Base-by-base conservation (phyloP, 2,888 invertebrate species). In the Beris chalybata region DNA sequence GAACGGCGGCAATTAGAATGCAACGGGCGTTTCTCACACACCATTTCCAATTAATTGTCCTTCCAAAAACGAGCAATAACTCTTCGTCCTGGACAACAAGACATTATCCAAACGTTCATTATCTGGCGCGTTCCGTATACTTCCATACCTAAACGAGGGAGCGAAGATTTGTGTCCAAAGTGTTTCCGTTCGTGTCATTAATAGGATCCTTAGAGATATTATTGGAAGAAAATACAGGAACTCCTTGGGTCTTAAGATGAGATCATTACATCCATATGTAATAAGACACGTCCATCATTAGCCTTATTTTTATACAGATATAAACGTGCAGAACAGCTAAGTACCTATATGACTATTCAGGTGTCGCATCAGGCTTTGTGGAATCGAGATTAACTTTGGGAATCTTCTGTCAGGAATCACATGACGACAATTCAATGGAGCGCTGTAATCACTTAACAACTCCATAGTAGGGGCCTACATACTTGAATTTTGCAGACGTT, bases 41-140 rank as follows among this genome's bases (percentile, higher is more conserved):
- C 70, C 68, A 71, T 70, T 70, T 72, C 74, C 74, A 75, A 75
- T 75, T 75, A 75, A 75, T 73, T 71, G 71, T 71, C 70, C 67
- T 52, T 53, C 38, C 38, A 70, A 72, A 22, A 73, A 72, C 71
- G 69, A 67, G 71, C 73, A 71, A 72, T 73, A 73, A 73, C 72
- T 73, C 71, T 64, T 61, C 57, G 52, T n/a, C 29, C 11, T 12
- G 32, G 52, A 61, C 61, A 38, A 72, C 71, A 64, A 48, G 48
- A 55, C 13, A 30, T 47, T 31, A 55, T 48, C 45, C 30, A 48
- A 47, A 55, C 22, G 48, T n/a, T 50, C 64, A 55, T 64, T 64
- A 56, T 64, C 56, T 45, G 22, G 22, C 22, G 22, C 22, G 22
- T 22, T 22, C 22, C 22, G 22, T 22, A 31, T 32, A 38, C 15